Percentiles rank a stretch among this genome's conserved stretches.
Evolutionary conservation across 2,797 vertebrate genomes (phyloP).

Genomic region (Rhincodon typus): DNA sequence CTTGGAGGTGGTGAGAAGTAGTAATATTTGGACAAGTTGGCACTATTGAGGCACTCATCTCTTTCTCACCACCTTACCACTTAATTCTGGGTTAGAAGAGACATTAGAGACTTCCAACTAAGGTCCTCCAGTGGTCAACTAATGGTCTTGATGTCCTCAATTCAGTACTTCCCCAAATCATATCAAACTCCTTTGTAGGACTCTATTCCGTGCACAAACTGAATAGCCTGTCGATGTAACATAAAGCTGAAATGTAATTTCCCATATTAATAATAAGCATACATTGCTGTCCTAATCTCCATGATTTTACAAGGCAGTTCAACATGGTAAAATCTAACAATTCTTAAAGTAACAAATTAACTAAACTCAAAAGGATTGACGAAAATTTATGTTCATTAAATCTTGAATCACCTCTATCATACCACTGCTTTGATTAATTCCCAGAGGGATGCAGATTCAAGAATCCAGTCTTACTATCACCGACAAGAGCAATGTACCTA

Average conservation of each 20-base stretch:
- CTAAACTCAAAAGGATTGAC: not conserved
- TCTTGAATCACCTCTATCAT: not conserved
- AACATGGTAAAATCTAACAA: not conserved
- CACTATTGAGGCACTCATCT: too few relatives aligned
- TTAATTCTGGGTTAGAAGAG: too few relatives aligned
- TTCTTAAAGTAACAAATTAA: not conserved
- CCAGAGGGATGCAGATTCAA: not conserved
- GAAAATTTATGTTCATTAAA: not conserved
- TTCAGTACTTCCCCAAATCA: not conserved
- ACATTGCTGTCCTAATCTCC: not conserved
- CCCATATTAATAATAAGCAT: not conserved
- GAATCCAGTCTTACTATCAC: not conserved
- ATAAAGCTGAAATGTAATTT: not conserved
- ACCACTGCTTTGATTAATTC: not conserved
- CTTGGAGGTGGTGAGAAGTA: too few relatives aligned
- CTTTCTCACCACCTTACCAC: too few relatives aligned
- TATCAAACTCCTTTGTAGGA: not conserved
- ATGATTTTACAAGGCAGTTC: not conserved
- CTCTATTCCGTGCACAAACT: not conserved
- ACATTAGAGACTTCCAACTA: too few relatives aligned
- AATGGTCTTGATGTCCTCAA: too few relatives aligned
- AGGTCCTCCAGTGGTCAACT: too few relatives aligned
- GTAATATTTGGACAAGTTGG: too few relatives aligned
- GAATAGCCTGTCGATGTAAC: not conserved
- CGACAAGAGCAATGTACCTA: not conserved